These are phyloP conservation scores for Columba livia DNA, from an alignment of 2,113 vertebrate genomes.

Conservation along the genomic window DNA sequence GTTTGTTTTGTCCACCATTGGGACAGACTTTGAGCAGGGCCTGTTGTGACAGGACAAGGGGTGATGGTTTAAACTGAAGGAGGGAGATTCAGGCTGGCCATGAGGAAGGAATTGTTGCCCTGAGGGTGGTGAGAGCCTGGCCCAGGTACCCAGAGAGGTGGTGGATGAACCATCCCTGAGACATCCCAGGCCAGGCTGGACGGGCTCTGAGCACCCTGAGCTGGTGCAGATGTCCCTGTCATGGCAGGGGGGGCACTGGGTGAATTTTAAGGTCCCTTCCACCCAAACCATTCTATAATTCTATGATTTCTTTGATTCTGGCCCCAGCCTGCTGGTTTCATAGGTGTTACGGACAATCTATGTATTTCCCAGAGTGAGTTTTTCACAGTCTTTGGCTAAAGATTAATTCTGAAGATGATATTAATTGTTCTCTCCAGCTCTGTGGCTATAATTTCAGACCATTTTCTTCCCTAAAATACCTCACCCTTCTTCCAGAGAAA, in stretches of 20 bases:
- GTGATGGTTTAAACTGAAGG: too few relatives aligned
- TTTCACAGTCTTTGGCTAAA: background rate
- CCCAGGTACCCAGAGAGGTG: too few relatives aligned
- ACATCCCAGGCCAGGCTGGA: too few relatives aligned
- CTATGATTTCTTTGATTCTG: background rate
- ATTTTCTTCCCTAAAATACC: background rate
- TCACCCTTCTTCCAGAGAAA: background rate
- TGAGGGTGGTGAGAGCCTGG: too few relatives aligned
- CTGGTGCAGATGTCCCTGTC: background rate
- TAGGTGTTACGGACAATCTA: background rate
- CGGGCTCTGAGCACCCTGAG: background rate
- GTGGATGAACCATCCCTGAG: too few relatives aligned
- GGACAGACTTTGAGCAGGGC: too few relatives aligned
- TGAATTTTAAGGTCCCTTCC: background rate
- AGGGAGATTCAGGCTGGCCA: too few relatives aligned
- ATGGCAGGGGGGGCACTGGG: too few relatives aligned
- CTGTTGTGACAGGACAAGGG: too few relatives aligned
- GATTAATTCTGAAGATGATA: background rate
- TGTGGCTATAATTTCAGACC: background rate
- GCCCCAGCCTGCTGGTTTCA: background rate
- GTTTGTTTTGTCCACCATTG: background rate
- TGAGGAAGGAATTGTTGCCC: too few relatives aligned
- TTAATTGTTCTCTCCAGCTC: background rate
- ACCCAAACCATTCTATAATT: background rate
- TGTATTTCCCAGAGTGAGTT: background rate